Evolutionary conservation across 2,113 vertebrate species (phyloP).

Genomic region (Microtus richardsoni): DNA sequence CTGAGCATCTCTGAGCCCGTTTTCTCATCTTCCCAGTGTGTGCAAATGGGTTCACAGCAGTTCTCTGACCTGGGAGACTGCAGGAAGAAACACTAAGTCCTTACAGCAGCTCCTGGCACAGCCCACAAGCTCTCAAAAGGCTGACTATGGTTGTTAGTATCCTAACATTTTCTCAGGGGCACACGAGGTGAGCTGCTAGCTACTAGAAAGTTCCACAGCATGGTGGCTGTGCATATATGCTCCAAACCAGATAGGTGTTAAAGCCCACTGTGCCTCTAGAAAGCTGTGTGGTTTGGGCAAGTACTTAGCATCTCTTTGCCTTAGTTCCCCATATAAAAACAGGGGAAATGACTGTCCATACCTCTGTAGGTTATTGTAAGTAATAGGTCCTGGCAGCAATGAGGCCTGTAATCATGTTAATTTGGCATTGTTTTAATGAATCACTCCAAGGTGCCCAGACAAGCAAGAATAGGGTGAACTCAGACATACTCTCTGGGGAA

Average conservation of each 20-base stretch:
- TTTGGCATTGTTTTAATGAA: neutral
- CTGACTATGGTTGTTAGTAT: neutral
- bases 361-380: neutral
- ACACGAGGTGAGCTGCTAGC: neutral
- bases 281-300: neutral
- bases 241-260: neutral
- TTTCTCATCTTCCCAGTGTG: neutral
- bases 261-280: neutral
- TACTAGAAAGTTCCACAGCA: neutral
- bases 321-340: neutral
- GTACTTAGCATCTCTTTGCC: neutral
- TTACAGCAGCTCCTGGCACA: neutral
- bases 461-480: neutral
- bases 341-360: neutral
- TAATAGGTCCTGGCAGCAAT: neutral
- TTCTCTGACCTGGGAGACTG: neutral
- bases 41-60: neutral
- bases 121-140: neutral
- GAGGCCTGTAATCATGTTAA: too few species aligned
- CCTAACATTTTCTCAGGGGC: neutral
- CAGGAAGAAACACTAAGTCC: neutral
- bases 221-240: neutral
- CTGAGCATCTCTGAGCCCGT: neutral
- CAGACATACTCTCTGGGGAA: neutral
- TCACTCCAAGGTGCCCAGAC: neutral